These are phyloP conservation scores for Littorina saxatilis DNA, from an alignment of 1,140 invertebrate genomes.

Conservation along the genomic window DNA sequence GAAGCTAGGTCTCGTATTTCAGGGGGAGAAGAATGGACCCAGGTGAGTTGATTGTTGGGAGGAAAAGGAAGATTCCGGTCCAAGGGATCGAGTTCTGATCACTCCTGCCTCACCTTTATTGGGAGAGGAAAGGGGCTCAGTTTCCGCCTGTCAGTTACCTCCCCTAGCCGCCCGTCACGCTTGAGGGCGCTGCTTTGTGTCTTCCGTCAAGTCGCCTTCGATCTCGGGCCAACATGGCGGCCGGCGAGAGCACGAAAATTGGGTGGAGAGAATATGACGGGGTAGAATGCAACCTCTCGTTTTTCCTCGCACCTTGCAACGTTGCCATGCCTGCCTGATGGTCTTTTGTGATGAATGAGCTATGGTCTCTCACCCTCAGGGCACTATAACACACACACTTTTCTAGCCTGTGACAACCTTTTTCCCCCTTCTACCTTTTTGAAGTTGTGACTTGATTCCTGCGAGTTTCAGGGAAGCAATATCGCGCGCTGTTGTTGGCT, in stretches of 20 bases:
- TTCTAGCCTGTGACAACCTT: conserved; percentile 3
- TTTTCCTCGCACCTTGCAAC: conserved; percentile 24
- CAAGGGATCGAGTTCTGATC: conserved; percentile 32
- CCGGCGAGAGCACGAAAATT: neutral
- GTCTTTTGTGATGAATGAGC: conserved; percentile 16
- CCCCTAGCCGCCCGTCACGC: conserved; percentile 23
- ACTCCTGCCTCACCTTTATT: conserved; percentile 7
- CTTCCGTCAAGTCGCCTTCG: conserved; percentile 33
- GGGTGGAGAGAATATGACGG: too few relatives aligned
- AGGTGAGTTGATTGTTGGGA: conserved; percentile 31
- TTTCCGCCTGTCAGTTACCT: conserved; percentile 40
- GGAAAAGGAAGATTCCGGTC: conserved; percentile 30
- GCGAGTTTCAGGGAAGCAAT: neutral
- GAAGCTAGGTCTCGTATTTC: neutral
- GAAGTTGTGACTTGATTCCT: conserved; percentile 21
- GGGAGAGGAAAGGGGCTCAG: conserved; percentile 34
- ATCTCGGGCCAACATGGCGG: conserved; percentile 25
- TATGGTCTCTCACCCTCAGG: neutral
- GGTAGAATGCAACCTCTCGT: conserved; percentile 24
- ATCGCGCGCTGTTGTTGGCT: neutral
- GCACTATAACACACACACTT: too few relatives aligned
- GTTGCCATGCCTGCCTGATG: too few relatives aligned
- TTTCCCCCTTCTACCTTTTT: conserved; percentile 9
- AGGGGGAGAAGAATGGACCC: conserved; percentile 6
- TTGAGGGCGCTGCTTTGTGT: conserved; percentile 35